Evolutionary conservation across 1,140 invertebrate genomes (phyloP), one percentile per base, ranked within the genome.

Genomic region (Anoplophora glabripennis): DNA sequence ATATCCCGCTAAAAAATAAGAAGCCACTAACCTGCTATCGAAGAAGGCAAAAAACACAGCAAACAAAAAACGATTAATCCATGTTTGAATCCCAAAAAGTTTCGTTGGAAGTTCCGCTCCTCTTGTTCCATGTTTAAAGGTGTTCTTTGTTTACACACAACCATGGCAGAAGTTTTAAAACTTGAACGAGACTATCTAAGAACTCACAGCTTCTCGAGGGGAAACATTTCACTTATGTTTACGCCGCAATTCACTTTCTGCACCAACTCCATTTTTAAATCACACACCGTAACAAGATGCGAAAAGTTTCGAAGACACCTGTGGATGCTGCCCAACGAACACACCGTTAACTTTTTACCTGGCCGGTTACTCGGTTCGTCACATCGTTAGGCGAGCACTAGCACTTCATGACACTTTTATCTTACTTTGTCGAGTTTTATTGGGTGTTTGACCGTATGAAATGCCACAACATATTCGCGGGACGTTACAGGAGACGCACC

Each of bases 271-370:
- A 46, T 46, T 46, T 46, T 46, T 40, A 11, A 40, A 40, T 40
- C 14, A 21, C 18, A 28, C 44, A 46, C 44, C 17, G 17, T 21
- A 17, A 3, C 11, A 46, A 46, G 17, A 28, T 40, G 15, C 41
- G 40, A 28, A 57, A 57, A 57, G 55, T 57, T 57, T 33, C 34
- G 14, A 47, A 35, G 57, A 59, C 57, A 59, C 57, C 57, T 59
- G 57, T 59, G 49, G 57, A 59, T 59, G 38, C 56, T 42, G 11
- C 42, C 51, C 21, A 28, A 28, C 21, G 21, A 28, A 28, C 21
- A 28, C 42, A 40, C 51, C 9, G 15, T 53, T 53, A 40, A 53
- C 35, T 34, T 15, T 38, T 41, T 14, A 41, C n/a, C 36, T 17
- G 37, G 12, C 42, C 21, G 21, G 21, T 28, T n/a, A n/a, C 21